These are phyloP conservation scores for Entomobrya multifasciata DNA, from an alignment of 2,888 invertebrate species.

Conservation along the genomic window DNA sequence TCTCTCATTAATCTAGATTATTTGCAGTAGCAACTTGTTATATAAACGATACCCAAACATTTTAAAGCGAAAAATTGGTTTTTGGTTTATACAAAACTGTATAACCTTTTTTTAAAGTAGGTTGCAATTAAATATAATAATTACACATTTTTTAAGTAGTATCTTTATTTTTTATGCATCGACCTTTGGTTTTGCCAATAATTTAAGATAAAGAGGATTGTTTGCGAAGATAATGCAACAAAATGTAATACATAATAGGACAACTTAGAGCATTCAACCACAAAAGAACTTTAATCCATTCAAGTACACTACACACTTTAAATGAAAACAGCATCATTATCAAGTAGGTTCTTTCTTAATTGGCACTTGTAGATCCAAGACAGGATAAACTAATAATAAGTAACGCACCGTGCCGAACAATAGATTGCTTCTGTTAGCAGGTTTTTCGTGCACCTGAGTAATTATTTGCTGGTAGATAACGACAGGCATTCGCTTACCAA, in stretches of 20 bases:
- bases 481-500: background rate
- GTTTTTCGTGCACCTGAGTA: slow-evolving; percentile 9
- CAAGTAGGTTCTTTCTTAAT: slow-evolving; percentile 58
- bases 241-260: too few relatives aligned
- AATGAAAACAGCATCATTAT: slow-evolving; percentile 25
- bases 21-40: slow-evolving; percentile 2
- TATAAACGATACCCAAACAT: too few relatives aligned
- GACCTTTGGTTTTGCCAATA: too few relatives aligned
- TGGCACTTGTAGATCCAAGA: slow-evolving; percentile 47
- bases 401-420: slow-evolving; percentile 7
- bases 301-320: too few relatives aligned
- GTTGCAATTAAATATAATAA: too few relatives aligned
- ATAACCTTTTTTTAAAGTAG: too few relatives aligned
- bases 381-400: background rate
- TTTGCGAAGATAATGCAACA: background rate
- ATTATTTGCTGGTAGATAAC: background rate
- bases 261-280: too few relatives aligned
- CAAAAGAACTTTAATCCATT: too few relatives aligned
- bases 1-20: slow-evolving; percentile 60
- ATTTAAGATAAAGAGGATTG: background rate
- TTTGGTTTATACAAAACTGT: too few relatives aligned
- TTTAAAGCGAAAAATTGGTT: too few relatives aligned
- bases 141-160: background rate
- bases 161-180: too few relatives aligned
- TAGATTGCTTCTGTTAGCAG: slow-evolving; percentile 41